These are phyloP conservation scores for Hedya salicella DNA, from an alignment of 2,888 invertebrate genomes.

Conservation along the genomic window DNA sequence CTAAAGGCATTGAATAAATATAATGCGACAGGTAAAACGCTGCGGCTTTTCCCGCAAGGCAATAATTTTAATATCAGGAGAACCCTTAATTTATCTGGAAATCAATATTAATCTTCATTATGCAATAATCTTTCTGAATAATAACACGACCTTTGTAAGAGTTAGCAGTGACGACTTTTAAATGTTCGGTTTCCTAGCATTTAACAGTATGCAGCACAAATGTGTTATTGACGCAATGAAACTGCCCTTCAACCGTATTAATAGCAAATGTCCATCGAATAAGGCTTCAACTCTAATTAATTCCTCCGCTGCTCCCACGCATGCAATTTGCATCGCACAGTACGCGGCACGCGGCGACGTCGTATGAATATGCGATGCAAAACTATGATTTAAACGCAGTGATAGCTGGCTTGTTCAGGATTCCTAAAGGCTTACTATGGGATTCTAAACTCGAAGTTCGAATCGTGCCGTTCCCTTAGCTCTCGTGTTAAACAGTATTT, in stretches of 20 bases:
- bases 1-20: too few species aligned
- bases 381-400: slow-evolving; percentile 28
- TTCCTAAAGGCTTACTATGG: slow-evolving; percentile 7
- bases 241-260: slow-evolving; percentile 14
- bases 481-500: too few species aligned
- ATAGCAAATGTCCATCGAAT: slow-evolving; percentile 21
- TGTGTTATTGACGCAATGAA: slow-evolving; percentile 7
- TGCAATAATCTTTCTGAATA: too few species aligned
- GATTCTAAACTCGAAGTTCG: too few species aligned
- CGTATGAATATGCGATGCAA: slow-evolving; percentile 33
- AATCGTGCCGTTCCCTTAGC: too few species aligned
- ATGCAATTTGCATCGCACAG: slow-evolving; percentile 23
- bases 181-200: background rate
- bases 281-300: slow-evolving; percentile 17
- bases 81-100: too few species aligned
- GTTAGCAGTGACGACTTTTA: background rate
- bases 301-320: slow-evolving; percentile 20
- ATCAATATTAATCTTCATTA: too few species aligned
- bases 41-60: too few species aligned
- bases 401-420: slow-evolving; percentile 5
- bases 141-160: background rate
- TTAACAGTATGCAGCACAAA: background rate
- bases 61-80: too few species aligned
- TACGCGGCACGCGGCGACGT: slow-evolving; percentile 16
- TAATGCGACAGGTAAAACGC: too few species aligned